Evolutionary conservation across 2,797 vertebrate species (phyloP).

Genomic region (Lates japonicus): DNA sequence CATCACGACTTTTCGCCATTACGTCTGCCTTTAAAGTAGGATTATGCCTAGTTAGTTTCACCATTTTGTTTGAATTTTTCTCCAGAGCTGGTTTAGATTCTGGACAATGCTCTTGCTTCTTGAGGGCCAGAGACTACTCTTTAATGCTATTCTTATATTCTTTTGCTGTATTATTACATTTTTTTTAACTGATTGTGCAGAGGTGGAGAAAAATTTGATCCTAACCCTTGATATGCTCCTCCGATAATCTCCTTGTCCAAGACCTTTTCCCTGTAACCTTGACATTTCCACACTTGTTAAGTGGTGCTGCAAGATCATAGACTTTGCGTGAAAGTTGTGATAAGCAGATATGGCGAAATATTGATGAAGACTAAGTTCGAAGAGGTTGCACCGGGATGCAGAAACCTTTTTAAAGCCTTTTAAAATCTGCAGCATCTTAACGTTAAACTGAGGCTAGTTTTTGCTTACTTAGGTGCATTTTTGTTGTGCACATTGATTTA

Average conservation of each 20-base stretch:
- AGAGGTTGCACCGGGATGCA: neutral
- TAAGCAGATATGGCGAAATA: constrained; percentile 34
- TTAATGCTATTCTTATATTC: constrained; percentile 10
- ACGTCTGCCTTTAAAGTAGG: neutral
- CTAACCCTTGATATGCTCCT: constrained; percentile 32
- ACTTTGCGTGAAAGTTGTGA: constrained; percentile 20
- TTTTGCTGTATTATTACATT: constrained; percentile 37
- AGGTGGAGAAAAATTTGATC: constrained; percentile 35
- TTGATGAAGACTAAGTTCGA: constrained; percentile 38
- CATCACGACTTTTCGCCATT: neutral
- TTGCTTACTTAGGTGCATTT: neutral
- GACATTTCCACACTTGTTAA: constrained; percentile 63
- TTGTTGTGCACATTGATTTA: constrained; percentile 13
- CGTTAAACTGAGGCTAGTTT: neutral
- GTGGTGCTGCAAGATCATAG: constrained; percentile 40
- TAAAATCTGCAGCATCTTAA: constrained; percentile 8
- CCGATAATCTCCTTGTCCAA: constrained; percentile 37
- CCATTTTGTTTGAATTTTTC: constrained; percentile 2
- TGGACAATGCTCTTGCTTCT: neutral
- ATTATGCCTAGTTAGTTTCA: neutral
- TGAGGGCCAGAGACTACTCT: neutral
- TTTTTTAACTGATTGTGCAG: constrained; percentile 1
- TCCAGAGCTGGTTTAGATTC: constrained; percentile 22
- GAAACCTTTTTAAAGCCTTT: neutral
- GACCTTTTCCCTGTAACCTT: constrained; percentile 65